Evolutionary conservation across 2,888 invertebrate genomes (phyloP), one percentile per base, ranked within the genome.

Genomic region (Eurois occulta): DNA sequence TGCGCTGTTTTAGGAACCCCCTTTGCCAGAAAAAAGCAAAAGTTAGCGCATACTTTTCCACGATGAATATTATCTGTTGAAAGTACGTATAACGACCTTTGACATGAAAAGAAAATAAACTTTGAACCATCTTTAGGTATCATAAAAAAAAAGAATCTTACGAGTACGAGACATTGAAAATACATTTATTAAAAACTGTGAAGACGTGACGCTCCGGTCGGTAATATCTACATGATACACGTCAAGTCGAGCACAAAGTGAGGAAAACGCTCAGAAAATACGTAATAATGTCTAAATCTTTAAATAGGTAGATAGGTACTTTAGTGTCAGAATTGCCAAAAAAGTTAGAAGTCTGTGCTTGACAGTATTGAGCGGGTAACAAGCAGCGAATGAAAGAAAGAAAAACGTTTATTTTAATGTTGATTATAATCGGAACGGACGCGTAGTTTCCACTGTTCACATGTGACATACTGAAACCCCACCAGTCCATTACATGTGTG

Each of bases 151-250:
- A 77, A 21, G 2, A 55, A 46, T 43, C 24, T 48, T 16, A 21
- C 7, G 8, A 78, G n/a, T 32, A 67, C n/a, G 35, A 68, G 48
- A 43, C 21, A 62, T 35, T 43, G n/a, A n/a, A 35, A 62, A 55
- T 32, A 60, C 58, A 48, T 78, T 48, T 28, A 32, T 32, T n/a
- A 67, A 77, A 58, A 67, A 11, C 38, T 32, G 21, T 21, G 32
- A 71, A 1, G 1, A n/a, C n/a, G 41, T 21, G 21, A 55, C 10
- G n/a, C n/a, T n/a, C n/a, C n/a, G 21, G 16, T 41, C 32, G 32
- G 32, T n/a, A 52, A 21, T 52, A 38, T 21, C 16, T 16, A 38
- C 48, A 41, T 43, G 43, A 46, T 62, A 43, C 18, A 52, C 28
- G 24, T n/a, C 18, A 60, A 62, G 21, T n/a, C n/a, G 38, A 11